A percentile compares a stretch with the other conserved stretches of the same genome.
phyloP scores from a whole-genome alignment of 2,113 vertebrate species.

The Psilopogon haemacephalus region DNA sequence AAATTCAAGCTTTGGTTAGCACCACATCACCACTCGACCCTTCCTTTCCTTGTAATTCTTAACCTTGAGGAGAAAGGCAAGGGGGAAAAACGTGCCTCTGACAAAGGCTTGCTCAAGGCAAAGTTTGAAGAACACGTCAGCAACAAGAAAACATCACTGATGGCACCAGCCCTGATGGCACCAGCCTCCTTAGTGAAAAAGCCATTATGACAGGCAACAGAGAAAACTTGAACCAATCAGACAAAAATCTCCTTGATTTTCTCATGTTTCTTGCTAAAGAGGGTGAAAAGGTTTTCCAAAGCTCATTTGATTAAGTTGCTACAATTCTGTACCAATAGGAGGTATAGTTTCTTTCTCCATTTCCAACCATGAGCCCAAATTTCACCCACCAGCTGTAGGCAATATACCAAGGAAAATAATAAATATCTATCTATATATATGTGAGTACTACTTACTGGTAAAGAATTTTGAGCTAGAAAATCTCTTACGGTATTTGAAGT shows the following conservation, averaged over 20 bases:
- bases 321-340: background rate
- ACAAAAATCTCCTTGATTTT: background rate
- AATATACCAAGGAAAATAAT: background rate
- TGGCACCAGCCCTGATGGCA: background rate
- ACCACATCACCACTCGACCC: background rate
- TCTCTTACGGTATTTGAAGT: background rate
- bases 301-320: background rate
- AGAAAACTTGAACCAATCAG: background rate
- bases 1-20: background rate
- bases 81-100: background rate
- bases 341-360: background rate
- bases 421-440: background rate
- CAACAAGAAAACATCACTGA: background rate
- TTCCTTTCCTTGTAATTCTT: background rate
- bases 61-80: background rate
- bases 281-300: background rate
- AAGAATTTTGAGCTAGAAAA: background rate
- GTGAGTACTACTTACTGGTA: background rate
- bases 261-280: background rate
- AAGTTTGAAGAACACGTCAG: background rate
- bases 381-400: background rate
- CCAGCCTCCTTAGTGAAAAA: background rate
- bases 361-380: background rate
- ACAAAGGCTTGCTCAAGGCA: background rate
- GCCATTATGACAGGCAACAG: background rate